Evolutionary conservation across 2,113 vertebrate genomes (phyloP).

Genomic region (Myrmecobius fasciatus): DNA sequence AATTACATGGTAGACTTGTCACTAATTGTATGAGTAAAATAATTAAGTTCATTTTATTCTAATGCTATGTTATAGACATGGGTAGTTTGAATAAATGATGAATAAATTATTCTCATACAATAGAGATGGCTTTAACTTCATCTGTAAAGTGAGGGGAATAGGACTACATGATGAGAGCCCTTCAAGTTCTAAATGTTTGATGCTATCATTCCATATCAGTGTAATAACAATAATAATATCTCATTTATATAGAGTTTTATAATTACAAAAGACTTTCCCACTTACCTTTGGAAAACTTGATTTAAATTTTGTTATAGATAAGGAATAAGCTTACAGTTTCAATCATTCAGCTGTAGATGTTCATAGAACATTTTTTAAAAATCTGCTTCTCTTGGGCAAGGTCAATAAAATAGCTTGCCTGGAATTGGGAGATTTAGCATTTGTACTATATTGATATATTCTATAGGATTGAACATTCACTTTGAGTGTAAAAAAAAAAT

Average conservation of each 20-base stretch:
- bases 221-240: background rate
- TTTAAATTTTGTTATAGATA: background rate
- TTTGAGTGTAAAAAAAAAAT: constrained; percentile 5
- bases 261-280: background rate
- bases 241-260: background rate
- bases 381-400: background rate
- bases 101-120: background rate
- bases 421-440: constrained; percentile 13
- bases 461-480: background rate
- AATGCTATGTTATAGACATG: background rate
- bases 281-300: background rate
- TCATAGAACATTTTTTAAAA: background rate
- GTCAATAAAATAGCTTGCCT: background rate
- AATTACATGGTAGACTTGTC: background rate
- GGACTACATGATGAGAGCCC: too few species aligned
- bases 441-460: constrained; percentile 1
- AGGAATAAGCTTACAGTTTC: background rate
- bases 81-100: background rate
- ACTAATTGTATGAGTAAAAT: background rate
- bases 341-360: background rate
- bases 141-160: background rate
- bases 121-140: background rate
- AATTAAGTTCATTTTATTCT: background rate
- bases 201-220: background rate
- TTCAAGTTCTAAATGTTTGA: background rate